A percentile compares a stretch with the other conserved stretches of the same genome.
These are phyloP conservation scores for Molorchus minor DNA, from an alignment of 2,888 invertebrate genomes.

Conservation along the genomic window DNA sequence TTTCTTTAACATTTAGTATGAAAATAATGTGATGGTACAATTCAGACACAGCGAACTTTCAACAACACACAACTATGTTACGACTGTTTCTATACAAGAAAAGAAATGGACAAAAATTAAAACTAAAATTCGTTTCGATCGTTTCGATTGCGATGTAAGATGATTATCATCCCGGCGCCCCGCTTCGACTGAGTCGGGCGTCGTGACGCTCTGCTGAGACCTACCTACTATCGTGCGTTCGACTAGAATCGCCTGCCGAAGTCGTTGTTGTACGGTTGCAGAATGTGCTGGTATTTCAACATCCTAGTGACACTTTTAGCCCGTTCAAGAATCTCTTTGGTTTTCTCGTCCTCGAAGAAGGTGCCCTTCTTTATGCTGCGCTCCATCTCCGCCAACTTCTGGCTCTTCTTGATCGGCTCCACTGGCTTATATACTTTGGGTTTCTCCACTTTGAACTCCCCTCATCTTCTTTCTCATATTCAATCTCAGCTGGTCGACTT, in stretches of 20 bases:
- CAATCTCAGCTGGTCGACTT: constrained; percentile 55
- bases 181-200: constrained; percentile 40
- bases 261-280: constrained; percentile 48
- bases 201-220: constrained; percentile 35
- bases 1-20: constrained; percentile 19
- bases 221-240: constrained; percentile 31
- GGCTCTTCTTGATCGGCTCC: constrained; percentile 58
- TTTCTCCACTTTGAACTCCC: constrained; percentile 55
- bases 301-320: constrained; percentile 55
- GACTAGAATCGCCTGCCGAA: constrained; percentile 50
- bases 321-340: constrained; percentile 58
- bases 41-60: constrained; percentile 8
- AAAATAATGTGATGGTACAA: constrained; percentile 20
- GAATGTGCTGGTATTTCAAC: constrained; percentile 53
- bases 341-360: constrained; percentile 59
- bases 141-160: constrained; percentile 41
- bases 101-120: constrained; percentile 27
- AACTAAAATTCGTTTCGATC: constrained; percentile 43
- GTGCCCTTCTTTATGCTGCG: constrained; percentile 57
- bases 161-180: constrained; percentile 43
- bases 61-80: constrained; percentile 5
- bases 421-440: constrained; percentile 56
- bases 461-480: constrained; percentile 57
- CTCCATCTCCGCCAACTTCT: constrained; percentile 57
- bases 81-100: not conserved